These are phyloP conservation scores for Melipona beecheii DNA, from an alignment of 2,888 invertebrate genomes.

Conservation along the genomic window DNA sequence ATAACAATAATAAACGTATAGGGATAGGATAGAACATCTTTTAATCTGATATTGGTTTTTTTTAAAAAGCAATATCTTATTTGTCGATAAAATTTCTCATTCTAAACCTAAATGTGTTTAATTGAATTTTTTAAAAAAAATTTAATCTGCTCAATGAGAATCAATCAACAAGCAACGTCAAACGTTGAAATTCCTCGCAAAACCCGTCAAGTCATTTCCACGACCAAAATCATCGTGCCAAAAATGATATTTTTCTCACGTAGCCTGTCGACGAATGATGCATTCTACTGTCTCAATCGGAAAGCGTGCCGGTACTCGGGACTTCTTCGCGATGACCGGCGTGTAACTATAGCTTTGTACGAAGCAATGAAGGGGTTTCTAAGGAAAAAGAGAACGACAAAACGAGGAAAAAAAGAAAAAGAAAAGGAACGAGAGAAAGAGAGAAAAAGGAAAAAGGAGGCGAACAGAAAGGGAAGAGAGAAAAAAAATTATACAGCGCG, in stretches of 20 bases:
- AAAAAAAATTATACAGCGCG: conserved; percentile 13
- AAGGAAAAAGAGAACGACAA: conserved; percentile 16
- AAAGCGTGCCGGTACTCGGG: conserved; percentile 6
- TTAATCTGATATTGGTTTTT: too few relatives aligned
- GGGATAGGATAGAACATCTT: too few relatives aligned
- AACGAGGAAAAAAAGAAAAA: background rate
- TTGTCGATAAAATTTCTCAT: too few relatives aligned
- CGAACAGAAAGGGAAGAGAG: background rate
- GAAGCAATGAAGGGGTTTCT: conserved; percentile 50
- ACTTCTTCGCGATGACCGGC: conserved; percentile 25
- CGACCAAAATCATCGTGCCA: background rate
- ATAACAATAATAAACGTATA: too few relatives aligned
- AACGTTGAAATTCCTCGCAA: too few relatives aligned
- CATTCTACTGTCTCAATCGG: conserved; percentile 1
- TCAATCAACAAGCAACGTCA: too few relatives aligned
- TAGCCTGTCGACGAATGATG: conserved; percentile 7
- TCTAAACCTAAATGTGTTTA: too few relatives aligned
- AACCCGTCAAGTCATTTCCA: background rate
- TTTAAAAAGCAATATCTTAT: too few relatives aligned
- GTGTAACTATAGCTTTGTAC: conserved; percentile 54
- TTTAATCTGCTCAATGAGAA: too few relatives aligned
- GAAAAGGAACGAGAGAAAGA: background rate
- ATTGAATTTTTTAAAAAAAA: too few relatives aligned
- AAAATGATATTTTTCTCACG: background rate
- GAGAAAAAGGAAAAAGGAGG: conserved; percentile 23